A percentile compares a stretch with the other conserved stretches of the same genome.
Evolutionary conservation across 1,140 invertebrate genomes (phyloP).

Genomic region (Orussus abietinus): DNA sequence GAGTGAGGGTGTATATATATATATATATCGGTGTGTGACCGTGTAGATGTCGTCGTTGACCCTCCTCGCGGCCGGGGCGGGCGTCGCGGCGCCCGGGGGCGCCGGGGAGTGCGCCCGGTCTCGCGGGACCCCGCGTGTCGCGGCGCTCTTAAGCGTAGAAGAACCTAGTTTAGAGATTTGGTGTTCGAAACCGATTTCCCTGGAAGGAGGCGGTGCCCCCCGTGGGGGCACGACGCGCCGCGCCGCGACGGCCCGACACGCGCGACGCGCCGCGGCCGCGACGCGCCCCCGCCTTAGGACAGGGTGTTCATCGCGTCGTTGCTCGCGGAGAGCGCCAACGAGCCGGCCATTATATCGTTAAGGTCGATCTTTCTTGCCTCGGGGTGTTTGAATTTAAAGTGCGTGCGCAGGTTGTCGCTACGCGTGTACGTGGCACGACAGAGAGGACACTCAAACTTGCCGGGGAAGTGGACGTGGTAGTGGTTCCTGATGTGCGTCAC

Average conservation of each 20-base stretch:
- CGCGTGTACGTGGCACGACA: constrained; percentile 82
- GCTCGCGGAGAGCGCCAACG: constrained; percentile 55
- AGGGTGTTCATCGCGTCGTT: constrained; percentile 55
- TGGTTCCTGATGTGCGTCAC: constrained; percentile 87
- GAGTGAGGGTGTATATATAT: constrained; percentile 22
- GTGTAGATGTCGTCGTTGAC: constrained; percentile 16
- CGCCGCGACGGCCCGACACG: constrained; percentile 24
- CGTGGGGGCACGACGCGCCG: constrained; percentile 24
- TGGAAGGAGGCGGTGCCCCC: constrained; percentile 15
- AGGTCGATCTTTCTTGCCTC: constrained; percentile 78
- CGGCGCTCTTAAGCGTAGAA: constrained; percentile 31
- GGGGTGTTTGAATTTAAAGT: constrained; percentile 86
- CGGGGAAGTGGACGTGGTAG: constrained; percentile 86
- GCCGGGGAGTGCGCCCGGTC: background rate
- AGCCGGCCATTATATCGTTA: constrained; percentile 49
- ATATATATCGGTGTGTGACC: constrained; percentile 14
- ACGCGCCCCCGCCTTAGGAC: constrained; percentile 51
- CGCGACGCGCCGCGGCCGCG: constrained; percentile 40
- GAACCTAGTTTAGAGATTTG: constrained; percentile 41
- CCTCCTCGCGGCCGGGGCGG: constrained; percentile 2
- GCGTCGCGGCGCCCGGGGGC: background rate
- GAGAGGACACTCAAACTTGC: constrained; percentile 81
- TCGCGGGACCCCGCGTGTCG: background rate
- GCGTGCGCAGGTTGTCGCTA: constrained; percentile 82
- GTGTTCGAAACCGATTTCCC: constrained; percentile 38